Evolutionary conservation across 2,797 vertebrate genomes (phyloP).

Genomic region (Siniperca obscura): DNA sequence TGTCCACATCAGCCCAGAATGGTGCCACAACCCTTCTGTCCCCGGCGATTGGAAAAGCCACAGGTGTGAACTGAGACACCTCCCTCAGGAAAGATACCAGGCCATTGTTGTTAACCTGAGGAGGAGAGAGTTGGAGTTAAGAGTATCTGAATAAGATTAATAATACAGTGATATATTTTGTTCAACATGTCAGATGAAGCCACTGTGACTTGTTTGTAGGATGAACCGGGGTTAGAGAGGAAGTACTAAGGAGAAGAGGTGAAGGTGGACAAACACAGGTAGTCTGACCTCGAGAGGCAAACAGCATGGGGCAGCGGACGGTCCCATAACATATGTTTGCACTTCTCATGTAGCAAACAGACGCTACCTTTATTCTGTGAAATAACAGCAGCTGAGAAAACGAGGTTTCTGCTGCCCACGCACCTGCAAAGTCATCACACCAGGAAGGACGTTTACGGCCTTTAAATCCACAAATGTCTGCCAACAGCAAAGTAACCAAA

Average conservation of each 20-base stretch:
- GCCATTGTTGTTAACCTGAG: constrained; percentile 98
- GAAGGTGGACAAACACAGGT: constrained; percentile 49
- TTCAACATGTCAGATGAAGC: constrained; percentile 31
- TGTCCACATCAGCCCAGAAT: constrained; percentile 98
- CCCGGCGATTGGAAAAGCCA: constrained; percentile 96
- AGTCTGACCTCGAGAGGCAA: constrained; percentile 55
- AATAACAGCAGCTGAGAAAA: constrained; percentile 75
- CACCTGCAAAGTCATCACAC: constrained; percentile 64
- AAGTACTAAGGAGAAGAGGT: constrained; percentile 42
- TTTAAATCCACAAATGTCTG: constrained; percentile 59
- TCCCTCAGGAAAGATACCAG: constrained; percentile 97
- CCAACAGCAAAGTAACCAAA: constrained; percentile 54
- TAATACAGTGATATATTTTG: not conserved
- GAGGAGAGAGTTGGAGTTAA: constrained; percentile 26
- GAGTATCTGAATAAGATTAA: not conserved
- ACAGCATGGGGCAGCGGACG: constrained; percentile 50
- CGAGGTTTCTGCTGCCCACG: constrained; percentile 40
- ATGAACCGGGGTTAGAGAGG: constrained; percentile 21
- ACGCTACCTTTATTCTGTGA: constrained; percentile 67
- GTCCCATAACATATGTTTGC: constrained; percentile 74
- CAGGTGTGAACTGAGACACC: constrained; percentile 97
- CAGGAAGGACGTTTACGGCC: constrained; percentile 42
- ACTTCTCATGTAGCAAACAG: constrained; percentile 76
- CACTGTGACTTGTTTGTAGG: constrained; percentile 25
- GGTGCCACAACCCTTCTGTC: constrained; percentile 95